Evolutionary conservation across 2,888 invertebrate genomes (phyloP).

Genomic region (Lochmaea crataegi): DNA sequence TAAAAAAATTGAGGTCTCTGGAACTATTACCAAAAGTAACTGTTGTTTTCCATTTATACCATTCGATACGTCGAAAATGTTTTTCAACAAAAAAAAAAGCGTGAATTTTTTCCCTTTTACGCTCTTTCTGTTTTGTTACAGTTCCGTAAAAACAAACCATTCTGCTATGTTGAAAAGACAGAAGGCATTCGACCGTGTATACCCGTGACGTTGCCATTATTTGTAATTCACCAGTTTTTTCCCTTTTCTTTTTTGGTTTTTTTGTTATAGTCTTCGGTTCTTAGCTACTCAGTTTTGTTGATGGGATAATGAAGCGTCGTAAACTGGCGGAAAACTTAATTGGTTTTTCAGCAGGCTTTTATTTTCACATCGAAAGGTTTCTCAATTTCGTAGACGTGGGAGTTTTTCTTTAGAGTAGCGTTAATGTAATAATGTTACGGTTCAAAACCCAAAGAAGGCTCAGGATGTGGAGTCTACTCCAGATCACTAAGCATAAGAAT

Average conservation of each 20-base stretch:
- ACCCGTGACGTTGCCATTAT: neutral
- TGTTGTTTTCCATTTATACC: no score
- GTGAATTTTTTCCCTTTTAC: neutral
- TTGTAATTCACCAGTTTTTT: constrained; percentile 5
- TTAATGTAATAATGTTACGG: no score
- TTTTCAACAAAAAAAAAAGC: neutral
- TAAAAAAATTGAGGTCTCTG: no score
- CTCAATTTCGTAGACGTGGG: neutral
- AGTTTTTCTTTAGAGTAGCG: neutral
- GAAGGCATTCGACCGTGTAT: neutral
- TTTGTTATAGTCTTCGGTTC: constrained; percentile 6
- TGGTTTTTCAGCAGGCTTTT: constrained; percentile 9
- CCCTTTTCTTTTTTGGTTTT: no score
- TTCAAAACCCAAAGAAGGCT: no score
- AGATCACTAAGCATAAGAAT: no score
- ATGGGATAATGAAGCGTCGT: constrained; percentile 12
- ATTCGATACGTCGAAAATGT: no score
- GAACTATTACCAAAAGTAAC: no score
- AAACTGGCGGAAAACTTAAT: constrained; percentile 10
- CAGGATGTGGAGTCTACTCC: no score
- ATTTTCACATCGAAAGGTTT: constrained; percentile 3
- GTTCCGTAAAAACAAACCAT: neutral
- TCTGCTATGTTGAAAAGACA: neutral
- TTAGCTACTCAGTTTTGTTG: constrained; percentile 3
- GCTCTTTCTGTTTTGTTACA: neutral